A percentile compares a stretch with the other conserved stretches of the same genome.
Conservation (phyloP, 2,888 invertebrate genomes). For the Conus canariensis region DNA sequence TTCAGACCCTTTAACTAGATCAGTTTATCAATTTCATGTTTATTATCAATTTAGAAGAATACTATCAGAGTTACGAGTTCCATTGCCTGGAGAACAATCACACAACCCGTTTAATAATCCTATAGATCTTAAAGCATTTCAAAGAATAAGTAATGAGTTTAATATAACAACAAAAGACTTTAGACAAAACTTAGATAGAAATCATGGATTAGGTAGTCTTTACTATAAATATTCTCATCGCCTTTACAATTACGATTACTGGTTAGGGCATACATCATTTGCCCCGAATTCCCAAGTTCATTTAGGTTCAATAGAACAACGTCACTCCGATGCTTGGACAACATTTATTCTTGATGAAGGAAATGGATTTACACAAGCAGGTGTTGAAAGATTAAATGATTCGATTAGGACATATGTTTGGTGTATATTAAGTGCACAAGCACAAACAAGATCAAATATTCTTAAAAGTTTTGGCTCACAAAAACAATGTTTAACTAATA, state of each 20-base stretch:
- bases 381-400: conserved; percentile 6
- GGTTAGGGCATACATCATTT: not conserved
- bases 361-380: conserved; percentile 1
- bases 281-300: not conserved
- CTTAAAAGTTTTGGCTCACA: not conserved
- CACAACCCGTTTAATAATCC: not conserved
- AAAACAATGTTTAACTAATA: not conserved
- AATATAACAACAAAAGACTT: conserved; percentile 1
- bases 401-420: conserved; percentile 6
- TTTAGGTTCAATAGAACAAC: not conserved
- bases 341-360: conserved; percentile 10
- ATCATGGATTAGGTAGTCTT: not conserved
- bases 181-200: not conserved
- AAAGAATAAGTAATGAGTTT: conserved; percentile 1
- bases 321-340: not conserved
- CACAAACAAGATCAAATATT: not conserved
- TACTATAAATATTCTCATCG: not conserved
- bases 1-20: not conserved
- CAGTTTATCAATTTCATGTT: not conserved
- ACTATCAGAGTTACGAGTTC: not conserved
- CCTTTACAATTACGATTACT: not conserved
- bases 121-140: conserved; percentile 4
- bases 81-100: not conserved
- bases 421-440: not conserved
- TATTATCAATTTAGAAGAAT: conserved; percentile 1